A percentile compares a stretch with the other conserved stretches of the same genome.
These are phyloP conservation scores for Psylliodes chrysocephalus DNA, from an alignment of 2,888 invertebrate genomes.

Conservation along the genomic window DNA sequence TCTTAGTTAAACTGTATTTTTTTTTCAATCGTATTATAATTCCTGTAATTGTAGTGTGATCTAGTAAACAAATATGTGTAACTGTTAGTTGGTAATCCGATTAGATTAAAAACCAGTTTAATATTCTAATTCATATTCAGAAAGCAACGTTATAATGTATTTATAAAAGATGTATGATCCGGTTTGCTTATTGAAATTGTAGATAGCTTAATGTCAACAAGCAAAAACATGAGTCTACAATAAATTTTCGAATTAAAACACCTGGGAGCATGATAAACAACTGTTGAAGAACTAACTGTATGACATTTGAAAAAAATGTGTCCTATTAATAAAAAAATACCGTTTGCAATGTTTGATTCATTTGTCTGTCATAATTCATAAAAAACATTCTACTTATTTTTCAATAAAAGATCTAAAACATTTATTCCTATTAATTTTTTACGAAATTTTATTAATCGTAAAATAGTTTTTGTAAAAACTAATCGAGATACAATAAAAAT, in stretches of 20 bases:
- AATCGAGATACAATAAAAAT: no score
- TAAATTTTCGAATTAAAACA: constrained; percentile 7
- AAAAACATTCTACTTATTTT: no score
- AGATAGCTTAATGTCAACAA: neutral
- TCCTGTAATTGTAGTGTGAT: neutral
- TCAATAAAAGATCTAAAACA: no score
- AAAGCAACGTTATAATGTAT: constrained; percentile 22
- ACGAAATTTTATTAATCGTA: no score
- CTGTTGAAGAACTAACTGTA: neutral
- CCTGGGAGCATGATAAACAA: neutral
- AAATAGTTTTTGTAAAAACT: no score
- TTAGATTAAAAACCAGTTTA: constrained; percentile 22
- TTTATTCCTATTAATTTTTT: no score
- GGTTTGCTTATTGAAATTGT: constrained; percentile 15
- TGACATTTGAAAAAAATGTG: no score
- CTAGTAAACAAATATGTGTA: neutral
- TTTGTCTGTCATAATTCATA: no score
- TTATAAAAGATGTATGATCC: constrained; percentile 4
- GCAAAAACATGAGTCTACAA: neutral
- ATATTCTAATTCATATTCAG: constrained; percentile 16
- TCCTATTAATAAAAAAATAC: neutral
- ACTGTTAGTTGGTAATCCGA: constrained; percentile 19
- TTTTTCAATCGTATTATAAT: neutral
- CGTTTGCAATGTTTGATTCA: neutral
- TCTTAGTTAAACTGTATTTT: no score